Base-by-base conservation (phyloP, 2,797 vertebrate genomes). In the Bryconaethiops microstoma region DNA sequence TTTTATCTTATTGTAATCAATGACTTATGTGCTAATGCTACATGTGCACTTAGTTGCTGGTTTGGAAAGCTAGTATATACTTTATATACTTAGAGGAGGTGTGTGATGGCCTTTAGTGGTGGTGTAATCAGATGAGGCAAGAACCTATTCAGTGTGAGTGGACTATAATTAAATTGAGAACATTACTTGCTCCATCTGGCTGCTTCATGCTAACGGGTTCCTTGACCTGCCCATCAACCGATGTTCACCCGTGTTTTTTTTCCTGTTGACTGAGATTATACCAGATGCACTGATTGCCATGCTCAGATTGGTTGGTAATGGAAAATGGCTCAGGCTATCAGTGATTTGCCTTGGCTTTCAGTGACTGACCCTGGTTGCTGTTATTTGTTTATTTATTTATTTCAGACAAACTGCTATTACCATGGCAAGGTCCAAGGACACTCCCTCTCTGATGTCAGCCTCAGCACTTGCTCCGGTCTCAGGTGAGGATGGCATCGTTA, bases 341-440 rank as follows among this genome's bases (percentile, higher is more conserved):
- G 45, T 3, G 16, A 29, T 69, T 76, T 65, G 59, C 42, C 16
- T 76, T 21, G n/a, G 21, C 29, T 60, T 79, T 19, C 14, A 76
- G 75, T 29, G 52, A 68, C 8, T 65, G 21, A 54, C 14, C 25
- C 25, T 29, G 2, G 48, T 55, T 72, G 23, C 50, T 54, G 2
- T 16, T 65, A 39, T 10, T 42, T 60, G 59, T 52, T 6, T 19
- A 67, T 40, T 74, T 62, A 29, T 17, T 77, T 69, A 62, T 42
- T 55, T 42, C 87, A 95, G 94, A 87, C 81, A 60, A 94, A 95
- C 91, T 95, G 94, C 88, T 95, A 94, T 88, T 95, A 95, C 85
- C 94, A 95, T 17, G 94, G 94, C 2, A 87, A 91, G 81, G 94
- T 95, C 76, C 88, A 92, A 86, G 92, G 91, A 78, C 90, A 85